Evolutionary conservation across 2,797 vertebrate genomes (phyloP).

Genomic region (Phalloptychus januarius): DNA sequence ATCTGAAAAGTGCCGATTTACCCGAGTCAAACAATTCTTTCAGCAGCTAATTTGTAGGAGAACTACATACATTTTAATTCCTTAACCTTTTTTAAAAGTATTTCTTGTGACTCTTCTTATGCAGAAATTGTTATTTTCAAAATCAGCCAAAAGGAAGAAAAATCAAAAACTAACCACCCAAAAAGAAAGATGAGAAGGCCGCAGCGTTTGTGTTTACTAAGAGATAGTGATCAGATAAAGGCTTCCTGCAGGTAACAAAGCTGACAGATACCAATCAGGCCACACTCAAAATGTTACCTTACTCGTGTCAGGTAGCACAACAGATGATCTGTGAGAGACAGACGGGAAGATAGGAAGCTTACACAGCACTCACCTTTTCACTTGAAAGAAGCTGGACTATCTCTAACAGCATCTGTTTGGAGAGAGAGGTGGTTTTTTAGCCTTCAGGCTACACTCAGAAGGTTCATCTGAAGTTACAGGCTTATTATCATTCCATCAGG

Average conservation of each 20-base stretch:
- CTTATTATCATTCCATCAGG: slow-evolving; percentile 65
- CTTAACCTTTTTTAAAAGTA: neutral
- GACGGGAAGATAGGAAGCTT: slow-evolving; percentile 48
- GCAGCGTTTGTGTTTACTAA: slow-evolving; percentile 36
- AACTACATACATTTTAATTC: neutral
- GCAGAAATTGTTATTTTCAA: neutral
- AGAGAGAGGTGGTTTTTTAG: slow-evolving; percentile 46
- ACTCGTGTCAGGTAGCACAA: slow-evolving; percentile 40
- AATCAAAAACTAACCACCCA: slow-evolving; percentile 22
- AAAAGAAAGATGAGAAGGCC: slow-evolving; percentile 30
- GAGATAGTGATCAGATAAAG: slow-evolving; percentile 45
- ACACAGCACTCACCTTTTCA: slow-evolving; percentile 39
- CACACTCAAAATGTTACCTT: slow-evolving; percentile 49
- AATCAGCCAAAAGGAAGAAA: slow-evolving; percentile 8
- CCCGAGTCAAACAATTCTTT: neutral
- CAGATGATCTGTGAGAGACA: slow-evolving; percentile 51
- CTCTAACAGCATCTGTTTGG: slow-evolving; percentile 66
- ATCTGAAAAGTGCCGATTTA: neutral
- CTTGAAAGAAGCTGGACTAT: slow-evolving; percentile 62
- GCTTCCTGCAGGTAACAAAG: slow-evolving; percentile 50
- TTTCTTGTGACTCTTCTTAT: neutral
- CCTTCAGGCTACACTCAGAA: slow-evolving; percentile 55
- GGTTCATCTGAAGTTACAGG: slow-evolving; percentile 65
- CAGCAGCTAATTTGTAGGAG: neutral
- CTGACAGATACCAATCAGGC: slow-evolving; percentile 47